These are phyloP conservation scores for Pipistrellus pipistrellus DNA, from an alignment of 2,797 vertebrate genomes.

Conservation along the genomic window DNA sequence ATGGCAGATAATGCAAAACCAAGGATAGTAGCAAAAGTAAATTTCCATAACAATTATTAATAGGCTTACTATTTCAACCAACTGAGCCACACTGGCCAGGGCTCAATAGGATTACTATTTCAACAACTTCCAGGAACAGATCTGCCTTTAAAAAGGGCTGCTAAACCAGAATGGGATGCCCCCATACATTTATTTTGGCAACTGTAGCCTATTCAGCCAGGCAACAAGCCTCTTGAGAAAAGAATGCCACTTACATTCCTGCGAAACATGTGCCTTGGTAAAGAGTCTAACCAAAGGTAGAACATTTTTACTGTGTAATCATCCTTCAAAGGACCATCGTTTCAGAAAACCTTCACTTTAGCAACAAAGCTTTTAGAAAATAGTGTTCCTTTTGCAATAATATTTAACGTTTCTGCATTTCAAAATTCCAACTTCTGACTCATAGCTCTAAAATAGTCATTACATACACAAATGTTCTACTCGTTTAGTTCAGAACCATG, in stretches of 20 bases:
- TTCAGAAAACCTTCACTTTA: conserved; percentile 8
- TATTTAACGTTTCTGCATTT: conserved; percentile 2
- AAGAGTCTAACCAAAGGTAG: neutral
- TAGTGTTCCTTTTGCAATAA: conserved; percentile 3
- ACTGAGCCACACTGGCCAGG: neutral
- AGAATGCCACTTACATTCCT: neutral
- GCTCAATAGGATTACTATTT: conserved; percentile 25
- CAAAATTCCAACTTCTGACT: conserved; percentile 57
- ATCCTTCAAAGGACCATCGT: conserved; percentile 30
- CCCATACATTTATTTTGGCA: conserved; percentile 57
- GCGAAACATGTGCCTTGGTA: neutral
- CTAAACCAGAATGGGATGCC: conserved; percentile 20
- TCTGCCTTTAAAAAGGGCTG: neutral
- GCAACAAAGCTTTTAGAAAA: conserved; percentile 40
- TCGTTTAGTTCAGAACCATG: neutral
- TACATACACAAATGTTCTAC: conserved; percentile 6
- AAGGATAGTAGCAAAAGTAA: conserved; percentile 23
- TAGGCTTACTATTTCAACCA: conserved; percentile 38
- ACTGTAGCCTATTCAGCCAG: conserved; percentile 13
- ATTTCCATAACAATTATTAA: conserved; percentile 34
- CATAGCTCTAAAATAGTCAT: conserved; percentile 49
- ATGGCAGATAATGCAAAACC: neutral
- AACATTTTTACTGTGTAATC: neutral
- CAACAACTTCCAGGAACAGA: conserved; percentile 63
- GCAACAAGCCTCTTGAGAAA: conserved; percentile 30